Base-by-base conservation (phyloP, 2,113 vertebrate species). In the Neodon shergylaensis region DNA sequence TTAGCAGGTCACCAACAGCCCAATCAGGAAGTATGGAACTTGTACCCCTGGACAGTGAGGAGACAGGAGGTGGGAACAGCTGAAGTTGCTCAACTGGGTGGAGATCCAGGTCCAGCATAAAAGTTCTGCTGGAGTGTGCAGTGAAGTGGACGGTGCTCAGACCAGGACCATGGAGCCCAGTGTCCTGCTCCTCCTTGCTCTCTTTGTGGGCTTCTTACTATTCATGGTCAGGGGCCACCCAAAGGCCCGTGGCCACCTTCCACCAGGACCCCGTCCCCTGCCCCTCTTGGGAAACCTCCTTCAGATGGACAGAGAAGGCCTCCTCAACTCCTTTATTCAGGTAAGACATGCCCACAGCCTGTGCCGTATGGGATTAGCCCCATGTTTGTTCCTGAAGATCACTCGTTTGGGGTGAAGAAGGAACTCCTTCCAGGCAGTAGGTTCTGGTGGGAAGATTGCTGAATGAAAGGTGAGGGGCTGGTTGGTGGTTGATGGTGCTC, bases 221-320 rank as follows among this genome's bases (percentile, higher is more conserved):
- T 66, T 97, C 1, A 33, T 97, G 52, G 9, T 89, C 65, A 92
- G 49, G 89, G 78, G 74, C 19, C 89, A 47, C 2, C 13, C 91
- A 2, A 95, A 96, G 5, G 6, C 54, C 24, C 47, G 10, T 1
- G 85, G 94, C 13, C 58, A 1, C 52, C 94, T 98, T 42, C 98
- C 97, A 0, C 97, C 98, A 4, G 97, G 98, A 0, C 96, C 98
- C 11, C 63, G 8, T 1, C 97, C 98, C 19, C 91, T 98, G 52
- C 97, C 98, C 6, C 28, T 98, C n/a, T 24, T 98, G 16, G 98
- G 98, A 54, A 98, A 98, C 78, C 2, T 98, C 16, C 91, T 98
- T 33, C 97, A 98, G n/a, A 91, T 98, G 89, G 92, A 96, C 22
- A 89, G 94, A 31, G 33, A 26, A 24, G 78, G 96, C 28, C 94